A percentile compares a stretch with the other conserved stretches of the same genome.
Conservation (phyloP, 1,140 invertebrate genomes). For the Aphidius gifuensis region DNA sequence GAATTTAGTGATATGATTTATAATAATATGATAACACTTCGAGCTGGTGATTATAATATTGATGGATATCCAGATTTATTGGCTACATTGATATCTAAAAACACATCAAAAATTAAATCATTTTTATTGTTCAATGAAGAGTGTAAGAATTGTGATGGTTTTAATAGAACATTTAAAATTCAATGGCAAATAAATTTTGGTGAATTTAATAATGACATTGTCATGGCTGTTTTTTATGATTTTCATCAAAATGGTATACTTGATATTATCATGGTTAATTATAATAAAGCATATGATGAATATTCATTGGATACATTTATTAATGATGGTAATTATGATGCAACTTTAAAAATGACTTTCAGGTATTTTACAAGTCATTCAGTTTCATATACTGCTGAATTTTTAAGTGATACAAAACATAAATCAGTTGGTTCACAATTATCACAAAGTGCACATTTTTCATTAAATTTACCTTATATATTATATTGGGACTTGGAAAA, state of each 20-base stretch:
- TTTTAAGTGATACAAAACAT: conserved; percentile 73
- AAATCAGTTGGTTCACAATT: conserved; percentile 82
- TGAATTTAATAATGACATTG: conserved; percentile 68
- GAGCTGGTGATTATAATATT: conserved; percentile 91
- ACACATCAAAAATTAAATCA: conserved; percentile 58
- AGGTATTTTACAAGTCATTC: conserved; percentile 91
- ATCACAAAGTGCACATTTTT: conserved; percentile 87
- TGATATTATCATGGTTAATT: conserved; percentile 76
- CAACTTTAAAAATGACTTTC: too few species aligned
- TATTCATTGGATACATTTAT: conserved; percentile 72
- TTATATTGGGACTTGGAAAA: conserved; percentile 90
- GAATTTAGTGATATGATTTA: conserved; percentile 51
- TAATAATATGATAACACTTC: conserved; percentile 72
- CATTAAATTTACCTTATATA: conserved; percentile 93
- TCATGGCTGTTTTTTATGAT: conserved; percentile 89
- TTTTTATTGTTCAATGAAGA: conserved; percentile 78
- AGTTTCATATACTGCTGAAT: conserved; percentile 82
- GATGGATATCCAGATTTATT: conserved; percentile 94
- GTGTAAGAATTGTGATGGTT: conserved; percentile 61
- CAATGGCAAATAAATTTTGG: conserved; percentile 66
- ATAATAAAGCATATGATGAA: conserved; percentile 53
- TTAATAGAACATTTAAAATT: conserved; percentile 72
- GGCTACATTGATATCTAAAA: conserved; percentile 64
- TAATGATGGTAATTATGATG: conserved; percentile 88
- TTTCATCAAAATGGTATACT: conserved; percentile 80